These are phyloP conservation scores for Trichomycterus rosablanca DNA, from an alignment of 2,113 vertebrate genomes.

Conservation along the genomic window DNA sequence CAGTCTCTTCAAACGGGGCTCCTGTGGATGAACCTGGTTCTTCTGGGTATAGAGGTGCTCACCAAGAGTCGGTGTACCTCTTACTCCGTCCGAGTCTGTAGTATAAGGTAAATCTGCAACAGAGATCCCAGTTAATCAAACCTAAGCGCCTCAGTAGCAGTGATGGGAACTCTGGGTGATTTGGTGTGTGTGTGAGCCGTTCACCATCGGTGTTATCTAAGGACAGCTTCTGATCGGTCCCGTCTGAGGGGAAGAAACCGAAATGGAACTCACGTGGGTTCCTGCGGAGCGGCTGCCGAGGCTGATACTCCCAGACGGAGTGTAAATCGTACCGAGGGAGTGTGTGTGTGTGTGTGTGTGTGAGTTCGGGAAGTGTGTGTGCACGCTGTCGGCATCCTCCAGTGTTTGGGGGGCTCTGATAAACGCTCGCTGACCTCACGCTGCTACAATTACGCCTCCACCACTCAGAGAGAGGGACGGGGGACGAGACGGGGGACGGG, in stretches of 20 bases:
- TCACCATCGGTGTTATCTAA: slow-evolving; percentile 19
- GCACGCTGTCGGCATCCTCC: slow-evolving; percentile 26
- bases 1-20: too few relatives aligned
- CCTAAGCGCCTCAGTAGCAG: too few relatives aligned
- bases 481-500: not conserved
- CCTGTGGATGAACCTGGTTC: too few relatives aligned
- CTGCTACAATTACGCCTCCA: slow-evolving; percentile 34
- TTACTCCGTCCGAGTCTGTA: too few relatives aligned
- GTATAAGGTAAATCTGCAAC: too few relatives aligned
- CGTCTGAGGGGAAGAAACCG: not conserved
- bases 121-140: too few relatives aligned
- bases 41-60: too few relatives aligned
- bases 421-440: slow-evolving; percentile 44
- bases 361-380: not conserved
- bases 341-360: not conserved
- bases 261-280: slow-evolving; percentile 23
- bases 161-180: too few relatives aligned
- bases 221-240: slow-evolving; percentile 5
- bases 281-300: not conserved
- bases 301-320: not conserved
- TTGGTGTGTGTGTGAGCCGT: slow-evolving; percentile 1
- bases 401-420: slow-evolving; percentile 32
- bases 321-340: not conserved
- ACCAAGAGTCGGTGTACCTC: too few relatives aligned
- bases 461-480: slow-evolving; percentile 26